Evolutionary conservation across 2,113 vertebrate genomes (phyloP), one percentile per base, ranked within the genome.

Genomic region (Sterrhoptilus dennistouni): DNA sequence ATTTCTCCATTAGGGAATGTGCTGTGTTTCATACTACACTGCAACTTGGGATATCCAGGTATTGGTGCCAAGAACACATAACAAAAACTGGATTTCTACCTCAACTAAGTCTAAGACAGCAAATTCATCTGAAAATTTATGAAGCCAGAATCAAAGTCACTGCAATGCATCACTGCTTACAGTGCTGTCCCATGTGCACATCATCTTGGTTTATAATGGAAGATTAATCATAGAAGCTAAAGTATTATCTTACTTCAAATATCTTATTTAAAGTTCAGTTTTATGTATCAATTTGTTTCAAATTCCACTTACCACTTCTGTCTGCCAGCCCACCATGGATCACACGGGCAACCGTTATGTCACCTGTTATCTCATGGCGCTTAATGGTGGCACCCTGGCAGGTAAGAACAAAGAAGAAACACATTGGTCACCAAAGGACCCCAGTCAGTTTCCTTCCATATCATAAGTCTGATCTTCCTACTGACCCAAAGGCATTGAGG

Each of bases 361-460:
- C 99, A 16, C 99, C 99, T 1, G 99, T 99, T 93, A 97, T 69
- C 84, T 99, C 99, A 2, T 99, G 98, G 89, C 99, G 98, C 93
- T 99, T 99, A 96, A 99, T 99, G 16, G 99, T 99, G 5, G 99
- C 99, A 95, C 99, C 99, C 99, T 99, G 57, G 31, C 76, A 95
- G 95, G 45, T n/a, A 64, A 97, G 79, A 66, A 52, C 25, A 57
- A 56, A 78, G 40, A 8, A 49, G 70, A 74, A 63, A 5, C 38
- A 63, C 21, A 23, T 2, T 18, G 11, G 52, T 87, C 76, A 84
- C 35, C 25, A 13, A 77, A 77, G 25, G 47, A 63, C 2, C 8
- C 14, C 35, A 57, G 5, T 2, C 23, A 52, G 7, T 21, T 88
- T 66, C 44, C 54, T 83, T 81, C 61, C 27, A 40, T 25, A 50